These are phyloP conservation scores for Araneus ventricosus DNA, from an alignment of 1,140 invertebrate genomes.

Conservation along the genomic window DNA sequence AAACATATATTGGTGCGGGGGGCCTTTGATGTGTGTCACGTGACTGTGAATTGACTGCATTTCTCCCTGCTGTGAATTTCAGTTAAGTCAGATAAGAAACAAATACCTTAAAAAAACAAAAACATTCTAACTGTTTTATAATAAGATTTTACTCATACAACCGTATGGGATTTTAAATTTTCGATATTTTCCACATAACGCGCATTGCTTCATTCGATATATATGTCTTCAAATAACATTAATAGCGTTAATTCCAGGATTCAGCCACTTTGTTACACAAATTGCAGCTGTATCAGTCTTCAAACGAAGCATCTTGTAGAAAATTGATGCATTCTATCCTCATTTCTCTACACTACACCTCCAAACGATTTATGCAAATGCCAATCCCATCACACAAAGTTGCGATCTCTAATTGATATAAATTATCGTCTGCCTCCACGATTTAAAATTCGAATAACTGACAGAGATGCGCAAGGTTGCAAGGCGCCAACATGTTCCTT, in stretches of 20 bases:
- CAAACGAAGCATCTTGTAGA: background rate
- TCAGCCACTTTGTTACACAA: background rate
- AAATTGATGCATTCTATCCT: background rate
- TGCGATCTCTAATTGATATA: slow-evolving; percentile 49
- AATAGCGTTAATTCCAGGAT: background rate
- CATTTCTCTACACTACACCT: background rate
- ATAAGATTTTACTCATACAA: too few species aligned
- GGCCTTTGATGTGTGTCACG: too few species aligned
- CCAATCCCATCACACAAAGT: background rate
- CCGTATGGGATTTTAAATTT: too few species aligned
- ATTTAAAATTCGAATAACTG: slow-evolving; percentile 5
- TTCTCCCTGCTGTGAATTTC: too few species aligned
- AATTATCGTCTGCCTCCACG: background rate
- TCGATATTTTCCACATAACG: too few species aligned
- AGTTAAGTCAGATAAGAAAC: too few species aligned
- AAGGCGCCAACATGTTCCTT: background rate
- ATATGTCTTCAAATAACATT: too few species aligned
- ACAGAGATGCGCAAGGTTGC: background rate
- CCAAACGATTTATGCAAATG: slow-evolving; percentile 48
- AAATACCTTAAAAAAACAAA: too few species aligned
- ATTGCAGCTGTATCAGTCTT: background rate
- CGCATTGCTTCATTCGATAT: too few species aligned
- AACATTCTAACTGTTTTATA: too few species aligned
- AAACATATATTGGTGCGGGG: too few species aligned
- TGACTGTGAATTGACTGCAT: too few species aligned